Evolutionary conservation across 2,113 vertebrate species (phyloP).

Genomic region (Rhinolophus sinicus): DNA sequence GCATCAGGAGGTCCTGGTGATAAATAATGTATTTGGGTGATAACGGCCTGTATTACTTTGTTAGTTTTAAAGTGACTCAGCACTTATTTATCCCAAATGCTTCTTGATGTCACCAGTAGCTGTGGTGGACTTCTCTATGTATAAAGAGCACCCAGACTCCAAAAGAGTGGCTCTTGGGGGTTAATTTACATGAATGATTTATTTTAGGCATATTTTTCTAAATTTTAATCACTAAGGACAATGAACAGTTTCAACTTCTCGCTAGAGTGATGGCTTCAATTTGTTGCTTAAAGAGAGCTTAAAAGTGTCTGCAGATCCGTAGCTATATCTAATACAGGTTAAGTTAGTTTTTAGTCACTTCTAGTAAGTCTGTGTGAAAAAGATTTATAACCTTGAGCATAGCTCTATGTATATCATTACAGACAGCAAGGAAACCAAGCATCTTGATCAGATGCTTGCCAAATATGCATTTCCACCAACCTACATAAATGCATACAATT

Average conservation of each 20-base stretch:
- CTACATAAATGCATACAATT: background rate
- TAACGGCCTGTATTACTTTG: slow-evolving; percentile 86
- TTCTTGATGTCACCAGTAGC: slow-evolving; percentile 71
- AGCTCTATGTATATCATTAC: slow-evolving; percentile 41
- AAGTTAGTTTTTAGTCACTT: slow-evolving; percentile 73
- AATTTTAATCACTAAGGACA: slow-evolving; percentile 71
- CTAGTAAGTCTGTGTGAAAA: background rate
- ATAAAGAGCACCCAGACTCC: background rate
- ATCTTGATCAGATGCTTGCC: slow-evolving; percentile 24
- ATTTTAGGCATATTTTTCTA: slow-evolving; percentile 59
- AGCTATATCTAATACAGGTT: slow-evolving; percentile 73
- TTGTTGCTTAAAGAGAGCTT: slow-evolving; percentile 74
- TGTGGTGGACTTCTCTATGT: slow-evolving; percentile 47
- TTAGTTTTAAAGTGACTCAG: slow-evolving; percentile 87
- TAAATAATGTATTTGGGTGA: slow-evolving; percentile 89
- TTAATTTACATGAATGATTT: slow-evolving; percentile 71
- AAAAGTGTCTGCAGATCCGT: slow-evolving; percentile 59
- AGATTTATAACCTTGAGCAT: slow-evolving; percentile 57
- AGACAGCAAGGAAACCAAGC: slow-evolving; percentile 45
- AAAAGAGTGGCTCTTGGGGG: background rate
- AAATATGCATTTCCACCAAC: slow-evolving; percentile 14
- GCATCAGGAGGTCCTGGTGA: slow-evolving; percentile 81
- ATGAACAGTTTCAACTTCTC: background rate
- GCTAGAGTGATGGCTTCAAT: slow-evolving; percentile 47
- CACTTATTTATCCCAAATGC: slow-evolving; percentile 74